Conservation (phyloP, 2,113 vertebrate genomes). For the Sinosuthora webbiana region DNA sequence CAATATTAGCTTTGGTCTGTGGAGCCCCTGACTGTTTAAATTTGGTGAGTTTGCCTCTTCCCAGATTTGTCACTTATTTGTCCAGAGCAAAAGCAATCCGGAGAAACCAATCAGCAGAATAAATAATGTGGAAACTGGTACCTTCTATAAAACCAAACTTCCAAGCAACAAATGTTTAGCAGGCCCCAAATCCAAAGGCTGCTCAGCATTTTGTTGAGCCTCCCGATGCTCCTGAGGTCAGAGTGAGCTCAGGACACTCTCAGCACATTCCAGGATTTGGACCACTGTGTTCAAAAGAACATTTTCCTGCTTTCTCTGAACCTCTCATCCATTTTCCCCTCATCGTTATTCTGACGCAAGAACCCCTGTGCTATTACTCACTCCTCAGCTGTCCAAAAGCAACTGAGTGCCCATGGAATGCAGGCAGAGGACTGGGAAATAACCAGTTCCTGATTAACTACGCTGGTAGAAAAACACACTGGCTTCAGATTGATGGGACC, state of each 20-base stretch:
- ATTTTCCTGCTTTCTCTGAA: not conserved
- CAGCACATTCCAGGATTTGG: not conserved
- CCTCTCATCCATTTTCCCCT: not conserved
- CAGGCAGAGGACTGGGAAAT: constrained; percentile 4
- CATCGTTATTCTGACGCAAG: not conserved
- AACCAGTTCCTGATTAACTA: not conserved
- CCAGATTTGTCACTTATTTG: not conserved
- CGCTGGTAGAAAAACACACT: not conserved
- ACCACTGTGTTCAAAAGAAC: not conserved
- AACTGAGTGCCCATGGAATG: not conserved
- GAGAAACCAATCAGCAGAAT: not conserved
- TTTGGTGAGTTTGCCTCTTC: not conserved
- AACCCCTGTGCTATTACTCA: not conserved
- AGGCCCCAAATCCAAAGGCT: not conserved
- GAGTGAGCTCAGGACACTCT: not conserved
- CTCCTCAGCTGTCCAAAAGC: not conserved
- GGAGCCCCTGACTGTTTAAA: not conserved
- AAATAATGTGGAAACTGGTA: not conserved
- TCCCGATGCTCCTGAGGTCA: accelerated
- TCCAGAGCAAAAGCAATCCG: not conserved
- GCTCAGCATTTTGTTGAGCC: accelerated
- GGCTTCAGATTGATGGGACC: not conserved
- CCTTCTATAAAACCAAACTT: not conserved
- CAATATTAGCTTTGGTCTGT: not conserved
- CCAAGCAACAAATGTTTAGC: not conserved